These are phyloP conservation scores for Slavum lentiscoides DNA, from an alignment of 2,888 invertebrate genomes.

Conservation along the genomic window DNA sequence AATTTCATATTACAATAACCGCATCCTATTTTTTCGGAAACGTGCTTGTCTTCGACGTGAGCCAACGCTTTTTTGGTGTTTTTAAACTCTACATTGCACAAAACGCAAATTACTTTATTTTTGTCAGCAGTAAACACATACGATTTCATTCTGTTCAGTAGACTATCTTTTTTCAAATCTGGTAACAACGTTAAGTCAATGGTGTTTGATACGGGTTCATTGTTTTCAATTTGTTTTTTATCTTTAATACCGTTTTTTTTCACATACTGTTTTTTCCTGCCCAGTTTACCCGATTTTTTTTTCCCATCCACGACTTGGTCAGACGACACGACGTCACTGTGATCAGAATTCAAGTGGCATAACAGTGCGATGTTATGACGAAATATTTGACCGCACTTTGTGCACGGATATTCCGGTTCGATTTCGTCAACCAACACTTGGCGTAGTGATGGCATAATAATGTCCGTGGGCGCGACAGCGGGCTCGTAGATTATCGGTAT, in stretches of 20 bases:
- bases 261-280: neutral
- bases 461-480: neutral
- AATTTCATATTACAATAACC: slow-evolving; percentile 49
- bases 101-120: slow-evolving; percentile 29
- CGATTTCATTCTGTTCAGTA: slow-evolving; percentile 37
- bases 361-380: slow-evolving; percentile 40
- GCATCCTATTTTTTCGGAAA: slow-evolving; percentile 24
- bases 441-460: slow-evolving; percentile 10
- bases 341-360: slow-evolving; percentile 35
- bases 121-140: slow-evolving; percentile 12
- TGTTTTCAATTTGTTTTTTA: slow-evolving; percentile 3
- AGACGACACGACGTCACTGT: neutral
- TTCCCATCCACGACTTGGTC: neutral
- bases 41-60: slow-evolving; percentile 49
- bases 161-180: slow-evolving; percentile 34
- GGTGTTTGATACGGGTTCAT: slow-evolving; percentile 18
- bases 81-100: slow-evolving; percentile 31
- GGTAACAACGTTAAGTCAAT: slow-evolving; percentile 32
- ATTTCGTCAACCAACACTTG: slow-evolving; percentile 34
- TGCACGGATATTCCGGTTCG: slow-evolving; percentile 37
- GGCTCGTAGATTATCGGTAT: slow-evolving; percentile 4
- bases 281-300: neutral
- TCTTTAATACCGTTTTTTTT: neutral
- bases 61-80: slow-evolving; percentile 38
- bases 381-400: slow-evolving; percentile 24